Evolutionary conservation across 2,113 vertebrate species (phyloP), one percentile per base, ranked within the genome.

Genomic region (Pelecanus crispus): DNA sequence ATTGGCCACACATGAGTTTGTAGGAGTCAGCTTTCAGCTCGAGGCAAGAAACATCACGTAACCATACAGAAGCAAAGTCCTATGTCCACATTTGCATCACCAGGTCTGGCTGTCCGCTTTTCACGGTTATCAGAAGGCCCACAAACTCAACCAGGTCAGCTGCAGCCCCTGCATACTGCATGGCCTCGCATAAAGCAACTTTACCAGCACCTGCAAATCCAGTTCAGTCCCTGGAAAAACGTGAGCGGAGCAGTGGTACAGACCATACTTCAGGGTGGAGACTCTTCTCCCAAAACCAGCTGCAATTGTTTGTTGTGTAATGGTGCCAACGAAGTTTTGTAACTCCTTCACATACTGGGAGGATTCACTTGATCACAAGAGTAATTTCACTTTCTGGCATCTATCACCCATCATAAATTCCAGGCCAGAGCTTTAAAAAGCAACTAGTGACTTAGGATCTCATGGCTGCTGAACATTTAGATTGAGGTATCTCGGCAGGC

Each of bases 361-460:
- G 88, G 72, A 94, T 61, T 92, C 61, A 86, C 52, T 67, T 81
- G 83, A 95, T 89, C 73, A 34, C 52, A 90, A 72, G 56, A 70
- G 77, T 70, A 81, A 89, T 91, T 97, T 97, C 96, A 96, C 96
- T 97, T 97, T 97, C 84, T 71, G 89, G 71, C 89, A 91, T 47
- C 81, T 80, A 61, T 56, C 34, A 80, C 19, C 71, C 66, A 89
- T 52, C 73, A 85, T 77, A 91, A 92, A 97, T 92, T 95, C 91
- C 93, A 95, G 91, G 73, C 81, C 94, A 95, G 89, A 63, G 52
- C 83, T 94, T 87, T 92, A 92, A 92, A 84, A 90, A 89, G 38
- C 50, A 94, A 5, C 68, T 7, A 28, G 86, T 85, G 68, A 92
- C 84, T 55, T 78, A n/a, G 80, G 91, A 84, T 85, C 84, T 94